Base-by-base conservation (phyloP, 2,113 vertebrate genomes). In the Pyrgilauda ruficollis region DNA sequence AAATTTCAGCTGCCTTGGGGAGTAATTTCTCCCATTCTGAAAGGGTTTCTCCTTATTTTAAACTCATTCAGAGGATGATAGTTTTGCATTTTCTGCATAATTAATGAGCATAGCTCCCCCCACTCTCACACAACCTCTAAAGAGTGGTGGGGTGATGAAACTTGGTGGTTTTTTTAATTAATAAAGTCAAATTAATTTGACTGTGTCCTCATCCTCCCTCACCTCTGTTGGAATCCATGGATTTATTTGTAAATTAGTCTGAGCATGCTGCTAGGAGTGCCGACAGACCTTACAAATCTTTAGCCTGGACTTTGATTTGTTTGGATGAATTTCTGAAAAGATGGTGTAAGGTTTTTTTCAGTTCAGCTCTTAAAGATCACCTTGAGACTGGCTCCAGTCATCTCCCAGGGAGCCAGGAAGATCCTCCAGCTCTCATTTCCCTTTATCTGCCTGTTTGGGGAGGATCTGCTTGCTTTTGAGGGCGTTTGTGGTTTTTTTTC, bases 1-100 rank as follows among this genome's bases (percentile, higher is more conserved):
- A 96, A 98, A 98, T 97, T 94, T 97, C 95, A 96, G 94, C 96
- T 87, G 97, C 96, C 97, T 97, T 97, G 96, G 97, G 97, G 74
- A 89, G 93, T 97, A 76, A 93, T 97, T 97, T 97, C 92, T 97
- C 90, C 87, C 76, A 39, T 97, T 97, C 93, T 93, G 94, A 97
- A 94, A 96, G 95, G 94, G 94, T 95, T 95, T 95, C 93, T 96
- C 92, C 94, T 96, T 83, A 89, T 93, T 96, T 96, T 94, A 94
- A 93, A 92, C 94, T 95, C 94, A 94, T 97, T 96, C 94, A 94
- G 93, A 87, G 76, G 92, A 96, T 81, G 93, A 76, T 92, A 75
- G 83, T 82, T 95, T 94, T 96, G 94, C 95, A 89, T 96, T 97
- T 95, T 96, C 72, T 97, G 80, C 95, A 97, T 97, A 94, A 97